A percentile compares a stretch with the other conserved stretches of the same genome.
These are phyloP conservation scores for Patella caerulea DNA, from an alignment of 2,888 invertebrate species.

Conservation along the genomic window DNA sequence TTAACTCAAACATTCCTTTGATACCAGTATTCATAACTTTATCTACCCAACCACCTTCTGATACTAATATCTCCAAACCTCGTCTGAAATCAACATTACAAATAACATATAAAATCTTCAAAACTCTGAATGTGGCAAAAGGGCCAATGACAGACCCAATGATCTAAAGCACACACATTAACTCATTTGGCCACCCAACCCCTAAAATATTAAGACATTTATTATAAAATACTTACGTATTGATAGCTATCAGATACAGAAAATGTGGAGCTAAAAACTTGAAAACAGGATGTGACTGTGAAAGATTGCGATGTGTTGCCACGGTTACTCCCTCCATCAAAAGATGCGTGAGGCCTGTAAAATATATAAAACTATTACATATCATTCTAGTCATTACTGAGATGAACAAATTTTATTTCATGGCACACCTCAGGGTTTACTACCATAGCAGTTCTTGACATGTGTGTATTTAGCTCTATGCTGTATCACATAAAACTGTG, in stretches of 20 bases:
- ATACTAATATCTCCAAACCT: constrained; percentile 66
- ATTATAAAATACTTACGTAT: constrained; percentile 4
- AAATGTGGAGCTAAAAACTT: constrained; percentile 20
- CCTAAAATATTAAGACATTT: not conserved
- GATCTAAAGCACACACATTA: too few relatives aligned
- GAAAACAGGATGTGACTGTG: constrained; percentile 17
- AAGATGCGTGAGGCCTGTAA: constrained; percentile 8
- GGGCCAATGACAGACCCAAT: too few relatives aligned
- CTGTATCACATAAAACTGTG: too few relatives aligned
- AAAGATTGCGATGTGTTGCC: constrained; percentile 15
- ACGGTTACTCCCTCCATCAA: constrained; percentile 15
- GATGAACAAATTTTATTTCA: too few relatives aligned
- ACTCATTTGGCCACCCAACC: too few relatives aligned
- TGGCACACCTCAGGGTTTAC: too few relatives aligned
- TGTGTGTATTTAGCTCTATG: too few relatives aligned
- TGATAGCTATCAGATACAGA: constrained; percentile 16
- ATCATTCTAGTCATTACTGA: too few relatives aligned
- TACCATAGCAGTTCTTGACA: too few relatives aligned
- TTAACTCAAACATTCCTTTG: constrained; percentile 68
- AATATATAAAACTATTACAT: not conserved
- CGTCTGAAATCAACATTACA: constrained; percentile 45
- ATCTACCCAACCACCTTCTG: constrained; percentile 70
- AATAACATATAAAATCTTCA: too few relatives aligned
- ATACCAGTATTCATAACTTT: constrained; percentile 68
- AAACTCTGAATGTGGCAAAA: too few relatives aligned